These are phyloP conservation scores for Ursus arctos DNA, from an alignment of 2,113 vertebrate species.

Conservation along the genomic window DNA sequence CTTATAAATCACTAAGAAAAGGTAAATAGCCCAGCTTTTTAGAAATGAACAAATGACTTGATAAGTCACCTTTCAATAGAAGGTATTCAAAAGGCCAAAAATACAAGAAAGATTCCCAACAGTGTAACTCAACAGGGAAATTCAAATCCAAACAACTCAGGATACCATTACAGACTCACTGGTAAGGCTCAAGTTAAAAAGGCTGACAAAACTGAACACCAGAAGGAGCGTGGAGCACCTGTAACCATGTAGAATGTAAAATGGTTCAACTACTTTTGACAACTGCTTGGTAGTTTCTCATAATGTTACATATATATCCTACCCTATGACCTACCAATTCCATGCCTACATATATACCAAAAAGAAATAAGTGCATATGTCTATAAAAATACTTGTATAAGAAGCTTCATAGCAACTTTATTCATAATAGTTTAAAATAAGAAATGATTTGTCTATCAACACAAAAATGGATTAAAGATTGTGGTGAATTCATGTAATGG, in stretches of 20 bases:
- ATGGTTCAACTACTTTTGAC: background rate
- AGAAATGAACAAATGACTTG: background rate
- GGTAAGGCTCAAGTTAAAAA: background rate
- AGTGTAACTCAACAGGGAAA: background rate
- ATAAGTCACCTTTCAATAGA: background rate
- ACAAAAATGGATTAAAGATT: background rate
- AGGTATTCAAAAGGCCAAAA: background rate
- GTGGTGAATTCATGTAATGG: background rate
- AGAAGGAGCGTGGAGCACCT: background rate
- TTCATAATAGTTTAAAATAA: slow-evolving; percentile 19
- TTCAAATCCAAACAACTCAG: background rate
- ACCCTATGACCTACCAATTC: background rate
- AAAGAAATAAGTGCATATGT: background rate
- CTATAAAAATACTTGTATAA: background rate
- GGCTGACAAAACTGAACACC: background rate
- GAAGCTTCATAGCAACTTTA: background rate
- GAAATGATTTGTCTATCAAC: background rate
- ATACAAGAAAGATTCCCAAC: background rate
- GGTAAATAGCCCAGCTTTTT: background rate
- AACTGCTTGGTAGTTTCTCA: background rate
- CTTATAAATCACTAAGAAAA: background rate
- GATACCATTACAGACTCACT: background rate
- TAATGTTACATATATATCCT: background rate
- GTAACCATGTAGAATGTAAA: background rate
- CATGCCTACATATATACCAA: background rate